A percentile compares a stretch with the other conserved stretches of the same genome.
phyloP scores from a whole-genome alignment of 2,888 invertebrate species.

The Tolmerus cingulatus region DNA sequence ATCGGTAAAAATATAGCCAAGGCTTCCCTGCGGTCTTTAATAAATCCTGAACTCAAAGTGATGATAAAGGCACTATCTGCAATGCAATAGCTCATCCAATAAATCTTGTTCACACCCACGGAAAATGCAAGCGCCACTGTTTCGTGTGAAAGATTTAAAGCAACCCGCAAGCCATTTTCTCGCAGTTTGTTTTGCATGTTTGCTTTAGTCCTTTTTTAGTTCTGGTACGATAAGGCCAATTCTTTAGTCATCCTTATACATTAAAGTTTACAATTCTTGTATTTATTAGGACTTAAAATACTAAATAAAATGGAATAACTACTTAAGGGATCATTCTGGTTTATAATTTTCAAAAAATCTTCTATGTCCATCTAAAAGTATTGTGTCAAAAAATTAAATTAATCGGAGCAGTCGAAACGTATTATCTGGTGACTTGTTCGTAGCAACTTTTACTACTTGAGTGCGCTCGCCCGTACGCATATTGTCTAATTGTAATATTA shows the following conservation, averaged over 20 bases:
- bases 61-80: background rate
- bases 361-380: too few relatives aligned
- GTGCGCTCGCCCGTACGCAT: too few relatives aligned
- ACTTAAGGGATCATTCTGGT: background rate
- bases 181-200: background rate
- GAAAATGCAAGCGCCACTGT: background rate
- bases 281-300: background rate
- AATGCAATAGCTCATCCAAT: background rate
- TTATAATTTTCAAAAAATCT: too few relatives aligned
- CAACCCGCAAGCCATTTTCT: background rate
- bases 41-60: background rate
- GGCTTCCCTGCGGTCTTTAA: background rate
- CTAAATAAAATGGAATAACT: background rate
- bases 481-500: too few relatives aligned
- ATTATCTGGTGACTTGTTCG: too few relatives aligned
- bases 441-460: too few relatives aligned
- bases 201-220: background rate
- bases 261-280: background rate
- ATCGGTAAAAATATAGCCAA: background rate
- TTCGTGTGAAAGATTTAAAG: background rate
- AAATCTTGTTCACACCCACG: background rate
- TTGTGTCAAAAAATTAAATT: too few relatives aligned
- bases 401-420: too few relatives aligned
- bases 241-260: background rate
- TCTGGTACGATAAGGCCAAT: background rate